These are phyloP conservation scores for Falcaria lacertinaria DNA, from an alignment of 2,888 invertebrate species.

Conservation along the genomic window DNA sequence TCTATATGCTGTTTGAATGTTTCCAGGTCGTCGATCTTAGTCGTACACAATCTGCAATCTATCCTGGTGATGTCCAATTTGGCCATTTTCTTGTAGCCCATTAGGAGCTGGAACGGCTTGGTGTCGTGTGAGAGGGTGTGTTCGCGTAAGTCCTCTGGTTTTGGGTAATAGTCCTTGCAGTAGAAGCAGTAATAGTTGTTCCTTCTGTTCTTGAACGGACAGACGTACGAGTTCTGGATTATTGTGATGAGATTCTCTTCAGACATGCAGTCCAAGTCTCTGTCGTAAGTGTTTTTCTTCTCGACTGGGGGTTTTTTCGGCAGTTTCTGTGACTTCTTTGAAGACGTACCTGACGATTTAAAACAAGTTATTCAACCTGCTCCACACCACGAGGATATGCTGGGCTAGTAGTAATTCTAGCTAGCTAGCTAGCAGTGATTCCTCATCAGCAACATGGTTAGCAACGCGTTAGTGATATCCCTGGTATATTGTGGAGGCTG, in stretches of 20 bases:
- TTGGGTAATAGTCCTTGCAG: slow-evolving; percentile 68
- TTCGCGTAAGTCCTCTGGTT: slow-evolving; percentile 65
- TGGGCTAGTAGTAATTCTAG: too few species aligned
- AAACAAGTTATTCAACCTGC: slow-evolving; percentile 8
- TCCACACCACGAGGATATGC: too few species aligned
- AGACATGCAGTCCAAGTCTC: slow-evolving; percentile 68
- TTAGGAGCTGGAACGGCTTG: slow-evolving; percentile 61
- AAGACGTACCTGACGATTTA: slow-evolving; percentile 30
- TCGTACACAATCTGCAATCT: slow-evolving; percentile 56
- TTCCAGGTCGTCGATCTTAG: slow-evolving; percentile 55
- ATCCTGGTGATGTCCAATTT: slow-evolving; percentile 68
- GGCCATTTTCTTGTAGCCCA: slow-evolving; percentile 70
- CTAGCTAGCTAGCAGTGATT: too few species aligned
- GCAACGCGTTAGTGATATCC: too few species aligned
- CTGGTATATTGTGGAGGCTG: too few species aligned
- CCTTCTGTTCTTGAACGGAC: slow-evolving; percentile 65
- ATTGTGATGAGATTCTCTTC: slow-evolving; percentile 67
- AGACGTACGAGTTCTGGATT: slow-evolving; percentile 65
- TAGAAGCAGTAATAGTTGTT: slow-evolving; percentile 73
- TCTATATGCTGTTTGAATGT: slow-evolving; percentile 64
- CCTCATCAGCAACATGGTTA: too few species aligned
- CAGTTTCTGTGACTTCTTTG: slow-evolving; percentile 27
- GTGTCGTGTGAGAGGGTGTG: slow-evolving; percentile 65
- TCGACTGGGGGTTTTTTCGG: slow-evolving; percentile 48
- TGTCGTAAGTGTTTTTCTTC: slow-evolving; percentile 58